Percentiles rank a stretch among this genome's conserved stretches.
Conservation (phyloP, 2,797 vertebrate genomes). For the Neosilurus mollespiculum region DNA sequence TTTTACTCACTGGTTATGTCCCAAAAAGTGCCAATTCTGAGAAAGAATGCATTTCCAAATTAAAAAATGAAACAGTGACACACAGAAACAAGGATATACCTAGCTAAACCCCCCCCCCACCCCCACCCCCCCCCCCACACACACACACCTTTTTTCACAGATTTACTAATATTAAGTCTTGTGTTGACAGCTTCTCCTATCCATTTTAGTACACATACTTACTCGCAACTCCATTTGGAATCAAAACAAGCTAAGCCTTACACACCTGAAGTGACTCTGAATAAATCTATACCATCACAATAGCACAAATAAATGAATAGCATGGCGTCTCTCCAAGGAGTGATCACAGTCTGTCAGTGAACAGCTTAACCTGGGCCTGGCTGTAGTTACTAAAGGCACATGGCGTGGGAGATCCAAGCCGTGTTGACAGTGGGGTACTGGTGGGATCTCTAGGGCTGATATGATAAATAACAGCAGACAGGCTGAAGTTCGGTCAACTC, state of each 20-base stretch:
- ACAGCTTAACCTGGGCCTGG: conserved; percentile 32
- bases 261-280: conserved; percentile 10
- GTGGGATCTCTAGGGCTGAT: conserved; percentile 45
- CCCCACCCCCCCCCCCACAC: no score
- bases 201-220: conserved; percentile 39
- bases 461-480: conserved; percentile 44
- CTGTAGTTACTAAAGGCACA: conserved; percentile 32
- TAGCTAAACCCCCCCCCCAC: no score
- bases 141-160: not conserved
- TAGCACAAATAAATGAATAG: conserved; percentile 22
- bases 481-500: conserved; percentile 31
- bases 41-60: no score
- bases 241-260: conserved; percentile 30
- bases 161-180: conserved; percentile 7
- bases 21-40: no score
- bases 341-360: conserved; percentile 42
- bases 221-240: not conserved
- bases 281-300: conserved; percentile 19
- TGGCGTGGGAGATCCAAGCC: conserved; percentile 22
- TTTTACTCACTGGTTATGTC: no score
- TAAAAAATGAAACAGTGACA: no score
- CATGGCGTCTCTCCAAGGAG: conserved; percentile 32
- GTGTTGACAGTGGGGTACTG: conserved; percentile 30
- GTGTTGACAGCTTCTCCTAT: conserved; percentile 22
- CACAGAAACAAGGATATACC: no score